Evolutionary conservation across 35 echinoderm and acorn worm genomes (phyloP), one percentile per base, ranked within the genome.

Genomic region (Lytechinus pictus): DNA sequence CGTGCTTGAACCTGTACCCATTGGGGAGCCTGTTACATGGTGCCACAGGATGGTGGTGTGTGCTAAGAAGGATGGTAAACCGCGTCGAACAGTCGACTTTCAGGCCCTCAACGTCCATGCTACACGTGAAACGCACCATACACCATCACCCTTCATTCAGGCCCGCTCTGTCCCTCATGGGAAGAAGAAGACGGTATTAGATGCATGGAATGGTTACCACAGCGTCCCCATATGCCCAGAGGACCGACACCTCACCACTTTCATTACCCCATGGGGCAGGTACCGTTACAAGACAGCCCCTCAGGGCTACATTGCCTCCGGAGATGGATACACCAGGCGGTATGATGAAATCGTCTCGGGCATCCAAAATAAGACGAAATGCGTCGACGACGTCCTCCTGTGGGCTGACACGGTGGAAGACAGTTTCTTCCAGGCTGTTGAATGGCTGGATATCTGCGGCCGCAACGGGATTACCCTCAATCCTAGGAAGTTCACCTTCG

Each of bases 391-490:
- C 57, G 86, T 94, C 28, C 52, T 94, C 6, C 21, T 96, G 53
- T 90, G 93, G 94, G 52, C 94, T 21, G 57, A 95, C 96, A 72
- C 60, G 28, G 54, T 95, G 14, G 58, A 92, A 61, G 86, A 89
- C 13, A n/a, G 51, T 19, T 91, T 94, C 96, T 96, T 96, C 96
- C 96, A 94, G 54, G 92, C 96, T 21, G 86, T 96, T 4, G 16
- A 96, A 4, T 96, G 96, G 96, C 96, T 96, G 7, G 96, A 96
- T 29, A 55, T 96, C 4, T 97, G 96, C n/a, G n/a, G n/a, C 55
- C 55, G 55, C 8, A 57, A 57, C 11, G 4, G 55, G 8, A 11
- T 57, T 57, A 57, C 55, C 55, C 55, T 57, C 55, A 57, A 57
- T 11, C 55, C 55, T 11, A 11, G 11, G 11, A 57, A 57, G 55